Conservation (phyloP, 2,888 invertebrate species). For the Heliconius ethilla region DNA sequence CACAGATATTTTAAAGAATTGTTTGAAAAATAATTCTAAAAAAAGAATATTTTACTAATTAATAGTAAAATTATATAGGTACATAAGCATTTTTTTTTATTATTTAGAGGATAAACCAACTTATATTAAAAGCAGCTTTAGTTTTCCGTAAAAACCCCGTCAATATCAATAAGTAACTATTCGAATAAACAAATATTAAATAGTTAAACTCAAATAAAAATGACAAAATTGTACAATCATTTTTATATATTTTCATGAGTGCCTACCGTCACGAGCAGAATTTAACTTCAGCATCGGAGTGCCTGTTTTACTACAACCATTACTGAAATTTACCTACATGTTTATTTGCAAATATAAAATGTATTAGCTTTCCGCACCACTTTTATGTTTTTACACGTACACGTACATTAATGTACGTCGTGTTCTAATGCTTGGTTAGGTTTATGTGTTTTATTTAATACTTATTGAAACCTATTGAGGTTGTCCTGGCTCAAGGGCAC, state of each 20-base stretch:
- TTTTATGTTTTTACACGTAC: constrained; percentile 50
- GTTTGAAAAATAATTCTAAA: neutral
- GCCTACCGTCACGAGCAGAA: constrained; percentile 48
- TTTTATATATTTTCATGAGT: constrained; percentile 56
- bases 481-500: too few relatives aligned
- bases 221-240: constrained; percentile 51
- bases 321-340: constrained; percentile 80
- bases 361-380: constrained; percentile 64
- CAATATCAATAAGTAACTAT: neutral
- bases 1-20: constrained; percentile 48
- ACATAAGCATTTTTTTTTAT: neutral
- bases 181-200: neutral
- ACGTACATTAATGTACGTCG: constrained; percentile 26
- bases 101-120: neutral
- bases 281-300: constrained; percentile 52
- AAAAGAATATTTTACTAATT: neutral
- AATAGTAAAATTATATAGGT: too few relatives aligned
- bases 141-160: neutral
- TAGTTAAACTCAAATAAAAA: constrained; percentile 50
- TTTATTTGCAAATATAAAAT: constrained; percentile 79
- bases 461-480: too few relatives aligned
- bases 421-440: constrained; percentile 15
- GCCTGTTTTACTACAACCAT: constrained; percentile 72
- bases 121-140: neutral
- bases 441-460: constrained; percentile 21